These are phyloP conservation scores for Micromussa lordhowensis DNA, from an alignment of 92 coral and sea anemone species.

Conservation along the genomic window DNA sequence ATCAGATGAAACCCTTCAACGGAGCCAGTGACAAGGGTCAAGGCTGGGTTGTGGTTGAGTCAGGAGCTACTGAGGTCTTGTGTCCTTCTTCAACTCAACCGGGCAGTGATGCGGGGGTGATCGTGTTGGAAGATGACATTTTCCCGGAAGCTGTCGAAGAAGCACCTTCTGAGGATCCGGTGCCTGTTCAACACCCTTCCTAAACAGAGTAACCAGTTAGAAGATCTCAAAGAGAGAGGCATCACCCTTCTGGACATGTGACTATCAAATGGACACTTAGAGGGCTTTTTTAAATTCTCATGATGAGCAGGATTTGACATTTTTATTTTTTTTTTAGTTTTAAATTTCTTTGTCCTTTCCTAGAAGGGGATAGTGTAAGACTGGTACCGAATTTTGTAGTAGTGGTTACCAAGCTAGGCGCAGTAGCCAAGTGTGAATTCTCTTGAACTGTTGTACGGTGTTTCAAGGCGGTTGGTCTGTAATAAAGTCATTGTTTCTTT, in stretches of 20 bases:
- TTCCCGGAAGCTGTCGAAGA: background rate
- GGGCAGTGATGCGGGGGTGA: background rate
- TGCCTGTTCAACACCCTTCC: background rate
- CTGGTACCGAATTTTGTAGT: background rate
- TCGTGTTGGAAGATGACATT: slow-evolving; percentile 4
- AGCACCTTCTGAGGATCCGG: background rate
- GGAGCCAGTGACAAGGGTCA: slow-evolving; percentile 1
- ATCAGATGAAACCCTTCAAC: slow-evolving; percentile 34
- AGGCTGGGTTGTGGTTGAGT: background rate
- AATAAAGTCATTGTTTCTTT: too few species aligned
- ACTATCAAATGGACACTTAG: slow-evolving; percentile 13
- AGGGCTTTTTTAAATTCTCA: background rate
- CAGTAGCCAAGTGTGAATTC: background rate
- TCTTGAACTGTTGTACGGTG: too few species aligned
- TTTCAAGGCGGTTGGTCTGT: too few species aligned
- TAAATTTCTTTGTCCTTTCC: background rate
- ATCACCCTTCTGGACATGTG: slow-evolving; percentile 29
- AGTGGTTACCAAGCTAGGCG: background rate
- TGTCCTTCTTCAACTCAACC: background rate
- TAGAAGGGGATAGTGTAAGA: background rate
- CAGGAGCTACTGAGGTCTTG: background rate
- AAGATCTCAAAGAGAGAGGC: slow-evolving; percentile 28
- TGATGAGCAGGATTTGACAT: background rate
- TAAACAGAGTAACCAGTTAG: slow-evolving; percentile 5
- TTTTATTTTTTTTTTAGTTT: background rate